Base-by-base conservation (phyloP, 2,797 vertebrate genomes). In the Xiphorhynchus erythropygius region DNA sequence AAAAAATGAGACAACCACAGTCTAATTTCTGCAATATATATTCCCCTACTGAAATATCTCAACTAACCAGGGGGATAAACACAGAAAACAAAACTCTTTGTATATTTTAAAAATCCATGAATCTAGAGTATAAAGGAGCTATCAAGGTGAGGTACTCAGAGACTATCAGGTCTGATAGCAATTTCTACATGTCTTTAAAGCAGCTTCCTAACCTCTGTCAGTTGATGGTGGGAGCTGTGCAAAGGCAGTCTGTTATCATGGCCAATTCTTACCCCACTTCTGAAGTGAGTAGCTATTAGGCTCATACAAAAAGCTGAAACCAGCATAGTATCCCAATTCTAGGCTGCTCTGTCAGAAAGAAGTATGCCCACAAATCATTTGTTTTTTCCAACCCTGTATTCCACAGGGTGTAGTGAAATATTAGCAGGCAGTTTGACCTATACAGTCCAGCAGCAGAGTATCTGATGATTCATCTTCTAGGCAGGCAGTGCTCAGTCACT, bases 71-170 rank as follows among this genome's bases (percentile, higher is more conserved):
- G 82, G 88, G 39, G 78, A 95, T 49, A 89, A 85, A 90, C 53
- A 73, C 32, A 88, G 77, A 95, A 95, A 92, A 83, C 77, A 83
- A 88, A 95, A 83, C 42, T 67, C 90, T 75, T 79, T 89, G 84
- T 95, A 93, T 95, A 96, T 96, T 97, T 97, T 94, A 91, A 94
- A 95, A 68, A 87, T 32, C 83, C 49, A 3, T 90, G 84, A 83
- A 87, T 69, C 13, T 91, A 52, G 60, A 89, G 60, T 69, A 71
- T 69, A 95, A 95, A 94, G 96, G 73, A 94, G 73, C 84, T 96
- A 87, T 81, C 83, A 96, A 94, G 88, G 75, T 22, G 8, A 93
- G 89, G 57, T 84, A 82, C 70, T 56, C 5, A 3, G 67, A 81
- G 59, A 76, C 91, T 94, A 86, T 83, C 63, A 92, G 84, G 76